These are phyloP conservation scores for Mesochorus sp. DNA, from an alignment of 2,888 invertebrate genomes.

Conservation along the genomic window DNA sequence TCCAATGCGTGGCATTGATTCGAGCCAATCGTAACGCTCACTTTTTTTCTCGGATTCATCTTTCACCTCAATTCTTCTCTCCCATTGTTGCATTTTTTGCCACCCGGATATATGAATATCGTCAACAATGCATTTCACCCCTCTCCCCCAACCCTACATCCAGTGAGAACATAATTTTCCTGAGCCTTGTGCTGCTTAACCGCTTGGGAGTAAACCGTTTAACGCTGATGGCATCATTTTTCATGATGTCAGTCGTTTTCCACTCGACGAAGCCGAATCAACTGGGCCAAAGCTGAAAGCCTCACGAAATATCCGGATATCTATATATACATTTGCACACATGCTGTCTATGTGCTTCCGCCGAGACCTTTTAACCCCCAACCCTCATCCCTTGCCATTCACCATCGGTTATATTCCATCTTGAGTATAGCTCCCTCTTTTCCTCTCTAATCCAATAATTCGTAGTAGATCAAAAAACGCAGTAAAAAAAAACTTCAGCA, in stretches of 20 bases:
- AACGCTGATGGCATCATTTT: conserved; percentile 69
- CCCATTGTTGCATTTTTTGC: conserved; percentile 21
- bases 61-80: neutral
- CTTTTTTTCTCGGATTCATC: conserved; percentile 17
- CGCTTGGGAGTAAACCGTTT: conserved; percentile 65
- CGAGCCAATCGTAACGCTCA: conserved; percentile 26
- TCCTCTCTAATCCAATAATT: conserved; percentile 4
- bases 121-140: conserved; percentile 25
- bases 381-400: conserved; percentile 9
- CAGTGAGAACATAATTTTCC: conserved; percentile 49
- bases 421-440: conserved; percentile 13
- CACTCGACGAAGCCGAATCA: conserved; percentile 68
- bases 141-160: neutral
- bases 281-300: conserved; percentile 5
- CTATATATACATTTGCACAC: neutral
- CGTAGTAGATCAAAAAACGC: neutral
- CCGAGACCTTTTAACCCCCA: conserved; percentile 4
- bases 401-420: conserved; percentile 36
- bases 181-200: conserved; percentile 62
- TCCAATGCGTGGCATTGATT: no score
- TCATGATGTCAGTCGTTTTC: conserved; percentile 74
- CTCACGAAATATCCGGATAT: conserved; percentile 63
- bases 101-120: conserved; percentile 30
- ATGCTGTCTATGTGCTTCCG: neutral
- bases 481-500: neutral